Conservation (phyloP, 2,113 vertebrate genomes). For the Dasyornis broadbenti region DNA sequence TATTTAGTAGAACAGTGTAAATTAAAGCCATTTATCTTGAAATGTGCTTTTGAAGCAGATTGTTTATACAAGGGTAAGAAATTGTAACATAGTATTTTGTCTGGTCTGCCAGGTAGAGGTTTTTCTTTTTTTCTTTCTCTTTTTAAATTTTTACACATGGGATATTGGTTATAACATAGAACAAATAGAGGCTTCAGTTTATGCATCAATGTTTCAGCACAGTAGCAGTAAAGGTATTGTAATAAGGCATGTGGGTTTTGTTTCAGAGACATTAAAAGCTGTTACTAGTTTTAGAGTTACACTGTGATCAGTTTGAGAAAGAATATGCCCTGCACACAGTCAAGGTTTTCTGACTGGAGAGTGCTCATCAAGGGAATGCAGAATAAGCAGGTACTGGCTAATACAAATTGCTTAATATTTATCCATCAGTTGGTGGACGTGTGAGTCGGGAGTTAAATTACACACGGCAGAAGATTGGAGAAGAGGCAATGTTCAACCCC, state of each 20-base stretch:
- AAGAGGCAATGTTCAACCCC: constrained; percentile 98
- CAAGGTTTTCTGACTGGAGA: not conserved
- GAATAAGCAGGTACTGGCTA: constrained; percentile 9
- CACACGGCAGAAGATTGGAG: constrained; percentile 96
- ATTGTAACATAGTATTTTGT: constrained; percentile 63
- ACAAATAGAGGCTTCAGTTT: not conserved
- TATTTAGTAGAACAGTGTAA: constrained; percentile 68
- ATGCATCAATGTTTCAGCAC: not conserved
- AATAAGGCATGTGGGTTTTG: not conserved
- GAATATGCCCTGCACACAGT: not conserved
- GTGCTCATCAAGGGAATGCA: not conserved
- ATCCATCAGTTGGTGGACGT: constrained; percentile 89
- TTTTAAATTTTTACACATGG: not conserved
- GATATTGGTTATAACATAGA: not conserved
- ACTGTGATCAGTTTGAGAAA: not conserved
- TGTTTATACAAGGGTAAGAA: constrained; percentile 72
- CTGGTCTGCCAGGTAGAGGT: constrained; percentile 43
- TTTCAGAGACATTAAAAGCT: not conserved
- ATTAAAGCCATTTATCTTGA: constrained; percentile 71
- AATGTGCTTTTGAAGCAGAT: constrained; percentile 57
- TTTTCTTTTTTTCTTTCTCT: not conserved
- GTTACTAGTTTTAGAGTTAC: not conserved
- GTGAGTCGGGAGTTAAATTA: constrained; percentile 97
- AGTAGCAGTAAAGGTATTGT: not conserved
- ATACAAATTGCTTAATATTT: constrained; percentile 44